phyloP scores from a whole-genome alignment of 2,113 vertebrate genomes.

The Potamarius usumacintae region DNA sequence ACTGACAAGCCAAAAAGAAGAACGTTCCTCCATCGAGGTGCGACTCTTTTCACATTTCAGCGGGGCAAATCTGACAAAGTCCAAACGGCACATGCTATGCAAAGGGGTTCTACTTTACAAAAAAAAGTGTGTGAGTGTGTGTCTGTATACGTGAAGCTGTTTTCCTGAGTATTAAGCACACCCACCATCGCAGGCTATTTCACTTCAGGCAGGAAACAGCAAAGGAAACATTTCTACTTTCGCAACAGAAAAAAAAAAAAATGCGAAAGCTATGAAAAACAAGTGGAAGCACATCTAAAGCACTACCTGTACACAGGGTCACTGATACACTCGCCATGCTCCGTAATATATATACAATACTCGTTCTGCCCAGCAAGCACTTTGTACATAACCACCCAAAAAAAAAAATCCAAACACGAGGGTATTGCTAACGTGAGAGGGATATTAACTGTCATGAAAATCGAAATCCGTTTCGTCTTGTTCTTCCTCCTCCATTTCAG shows the following conservation, averaged over 20 bases:
- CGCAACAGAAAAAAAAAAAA: constrained; percentile 62
- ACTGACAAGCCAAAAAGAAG: constrained; percentile 59
- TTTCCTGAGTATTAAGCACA: constrained; percentile 78
- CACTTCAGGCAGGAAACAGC: constrained; percentile 76
- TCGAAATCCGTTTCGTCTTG: constrained; percentile 19
- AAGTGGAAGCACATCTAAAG: constrained; percentile 63
- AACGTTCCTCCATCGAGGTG: constrained; percentile 49
- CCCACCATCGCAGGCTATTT: constrained; percentile 60
- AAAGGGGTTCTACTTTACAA: constrained; percentile 54
- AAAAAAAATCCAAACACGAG: constrained; percentile 71
- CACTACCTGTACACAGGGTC: constrained; percentile 74
- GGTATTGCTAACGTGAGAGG: constrained; percentile 85
- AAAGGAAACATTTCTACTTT: constrained; percentile 66
- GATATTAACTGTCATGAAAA: constrained; percentile 67
- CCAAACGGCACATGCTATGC: constrained; percentile 59
- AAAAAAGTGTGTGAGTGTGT: constrained; percentile 1
- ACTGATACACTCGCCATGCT: constrained; percentile 80
- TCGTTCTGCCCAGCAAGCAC: constrained; percentile 77
- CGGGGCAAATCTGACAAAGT: constrained; percentile 58
- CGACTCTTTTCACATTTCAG: constrained; percentile 68
- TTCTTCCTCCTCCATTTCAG: constrained; percentile 71
- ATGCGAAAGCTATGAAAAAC: constrained; percentile 54
- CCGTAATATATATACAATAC: constrained; percentile 76
- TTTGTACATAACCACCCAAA: constrained; percentile 74
- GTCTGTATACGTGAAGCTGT: constrained; percentile 56